Percentiles rank a stretch among this genome's conserved stretches.
phyloP scores from a whole-genome alignment of 2,113 vertebrate genomes.

The Bungarus multicinctus region DNA sequence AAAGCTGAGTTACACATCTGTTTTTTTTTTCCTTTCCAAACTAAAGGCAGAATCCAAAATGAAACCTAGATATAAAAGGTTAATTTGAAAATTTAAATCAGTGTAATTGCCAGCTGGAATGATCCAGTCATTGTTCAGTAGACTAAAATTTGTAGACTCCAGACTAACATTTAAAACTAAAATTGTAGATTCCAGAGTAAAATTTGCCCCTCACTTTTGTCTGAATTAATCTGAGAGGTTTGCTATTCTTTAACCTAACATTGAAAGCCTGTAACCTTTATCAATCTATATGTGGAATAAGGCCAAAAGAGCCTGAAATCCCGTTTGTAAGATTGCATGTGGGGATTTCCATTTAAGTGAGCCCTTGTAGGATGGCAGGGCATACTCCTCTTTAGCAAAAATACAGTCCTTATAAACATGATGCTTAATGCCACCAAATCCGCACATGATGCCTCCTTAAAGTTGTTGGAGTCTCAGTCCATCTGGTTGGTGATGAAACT shows the following conservation, averaged over 20 bases:
- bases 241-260: neutral
- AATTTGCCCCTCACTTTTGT: neutral
- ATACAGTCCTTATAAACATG: constrained; percentile 1
- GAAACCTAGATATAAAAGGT: neutral
- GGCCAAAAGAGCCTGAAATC: constrained; percentile 9
- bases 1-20: neutral
- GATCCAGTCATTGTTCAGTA: neutral
- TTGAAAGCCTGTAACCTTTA: neutral
- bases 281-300: neutral
- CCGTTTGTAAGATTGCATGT: neutral
- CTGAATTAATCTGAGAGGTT: neutral
- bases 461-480: neutral
- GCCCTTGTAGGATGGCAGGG: neutral
- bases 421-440: neutral
- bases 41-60: neutral
- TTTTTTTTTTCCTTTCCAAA: neutral
- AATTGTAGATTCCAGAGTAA: neutral
- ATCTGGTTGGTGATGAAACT: neutral
- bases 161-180: no score
- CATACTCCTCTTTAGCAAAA: neutral
- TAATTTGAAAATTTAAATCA: neutral
- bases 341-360: neutral
- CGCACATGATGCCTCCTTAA: neutral
- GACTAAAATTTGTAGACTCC: no score
- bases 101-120: neutral